A percentile compares a stretch with the other conserved stretches of the same genome.
These are phyloP conservation scores for Homalodisca vitripennis DNA, from an alignment of 1,140 invertebrate species.

Conservation along the genomic window DNA sequence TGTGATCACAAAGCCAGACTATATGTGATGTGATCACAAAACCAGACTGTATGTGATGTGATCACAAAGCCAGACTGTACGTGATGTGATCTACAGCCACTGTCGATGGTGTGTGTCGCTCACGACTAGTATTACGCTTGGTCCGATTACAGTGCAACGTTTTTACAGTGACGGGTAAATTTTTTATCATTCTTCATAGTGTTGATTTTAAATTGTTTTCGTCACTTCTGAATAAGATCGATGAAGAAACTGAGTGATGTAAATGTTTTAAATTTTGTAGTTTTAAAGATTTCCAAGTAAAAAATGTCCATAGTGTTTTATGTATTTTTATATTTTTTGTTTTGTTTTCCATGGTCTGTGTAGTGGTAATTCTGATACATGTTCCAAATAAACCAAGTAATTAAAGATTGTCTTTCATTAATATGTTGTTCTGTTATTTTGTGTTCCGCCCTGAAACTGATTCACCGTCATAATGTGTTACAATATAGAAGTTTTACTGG, in stretches of 20 bases:
- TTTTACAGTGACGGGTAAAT: not conserved
- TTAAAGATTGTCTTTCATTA: constrained; percentile 27
- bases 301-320: constrained; percentile 21
- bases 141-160: not conserved
- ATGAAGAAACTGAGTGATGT: constrained; percentile 2
- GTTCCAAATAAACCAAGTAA: constrained; percentile 28
- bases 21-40: too few relatives aligned
- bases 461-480: too few relatives aligned
- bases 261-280: constrained; percentile 20
- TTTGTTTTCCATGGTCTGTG: constrained; percentile 11
- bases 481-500: too few relatives aligned
- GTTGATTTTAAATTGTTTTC: not conserved
- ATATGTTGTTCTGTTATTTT: too few relatives aligned
- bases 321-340: constrained; percentile 22
- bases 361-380: constrained; percentile 24
- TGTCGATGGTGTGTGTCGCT: not conserved
- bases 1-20: not conserved
- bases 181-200: not conserved
- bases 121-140: not conserved
- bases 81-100: not conserved
- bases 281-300: constrained; percentile 19
- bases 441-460: too few relatives aligned
- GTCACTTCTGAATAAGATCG: not conserved
- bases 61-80: not conserved
- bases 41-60: not conserved